Base-by-base conservation (phyloP, 2,113 vertebrate genomes). In the Hippocampus mohnikei region DNA sequence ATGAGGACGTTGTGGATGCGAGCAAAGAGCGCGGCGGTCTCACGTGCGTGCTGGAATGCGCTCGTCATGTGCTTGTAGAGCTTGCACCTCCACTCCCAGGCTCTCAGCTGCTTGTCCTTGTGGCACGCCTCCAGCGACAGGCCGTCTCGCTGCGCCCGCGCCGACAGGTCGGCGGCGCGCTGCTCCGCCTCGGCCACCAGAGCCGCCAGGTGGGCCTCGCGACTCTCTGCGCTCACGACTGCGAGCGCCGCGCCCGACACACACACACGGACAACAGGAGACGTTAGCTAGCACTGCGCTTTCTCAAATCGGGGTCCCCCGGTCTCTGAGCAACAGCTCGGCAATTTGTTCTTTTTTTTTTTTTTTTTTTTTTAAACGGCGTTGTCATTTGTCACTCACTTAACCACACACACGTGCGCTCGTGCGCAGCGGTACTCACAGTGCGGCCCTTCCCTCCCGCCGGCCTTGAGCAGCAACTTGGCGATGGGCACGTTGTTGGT, bases 401-500 rank as follows among this genome's bases (percentile, higher is more conserved):
- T 5, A 5, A 37, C 44, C 44, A 3, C 44, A 13, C 11, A 1
- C 13, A 37, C 33, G 33, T 37, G 33, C 42, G 42, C 42, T 12
- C 3, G 41, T 5, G 41, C 42, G 44, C 33, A 5, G 33, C 33
- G 33, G 33, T 37, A 83, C 97, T 99, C 90, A 99, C 97, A 97
- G 83, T 96, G 96, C 0, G 96, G 97, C 62, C 96, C 98, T 85
- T 98, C 96, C 84, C 91, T 93, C 77, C 92, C 95, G 5, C 96
- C 96, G 12, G 92, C 92, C 1, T 92, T 95, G 48, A 98, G 93
- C 69, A 99, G 95, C 66, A 94, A 92, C 75, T 91, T 93, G 55
- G 96, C 96, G 61, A 99, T 95, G 70, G 96, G 95, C 37, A 93
- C 88, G 3, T 98, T 96, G 90, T 98, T 97, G 78, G 95, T 98